These are phyloP conservation scores for Agriopis leucophaearia DNA, from an alignment of 2,888 invertebrate species.

Conservation along the genomic window DNA sequence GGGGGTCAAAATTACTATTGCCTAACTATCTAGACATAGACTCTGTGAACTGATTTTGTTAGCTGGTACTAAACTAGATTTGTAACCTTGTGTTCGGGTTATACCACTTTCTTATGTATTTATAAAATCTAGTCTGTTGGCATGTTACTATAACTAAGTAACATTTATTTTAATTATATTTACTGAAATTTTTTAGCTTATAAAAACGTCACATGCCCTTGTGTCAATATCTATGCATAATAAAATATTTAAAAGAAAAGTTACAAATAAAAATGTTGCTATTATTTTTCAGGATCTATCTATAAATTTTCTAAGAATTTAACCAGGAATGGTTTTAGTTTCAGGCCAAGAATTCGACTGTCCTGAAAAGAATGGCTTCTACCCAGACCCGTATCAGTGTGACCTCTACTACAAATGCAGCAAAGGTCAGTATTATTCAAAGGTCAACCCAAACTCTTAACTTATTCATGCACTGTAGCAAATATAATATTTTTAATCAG, in stretches of 20 bases:
- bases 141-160: not conserved
- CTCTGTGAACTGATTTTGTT: conserved; percentile 6
- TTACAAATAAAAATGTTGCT: no score
- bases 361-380: conserved; percentile 91
- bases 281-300: no score
- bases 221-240: no score
- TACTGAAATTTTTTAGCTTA: no score
- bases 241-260: no score
- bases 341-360: conserved; percentile 88
- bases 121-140: conserved; percentile 1
- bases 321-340: conserved; percentile 59
- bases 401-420: conserved; percentile 92
- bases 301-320: no score
- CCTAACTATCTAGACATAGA: conserved; percentile 20
- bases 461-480: not conserved
- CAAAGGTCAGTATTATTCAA: conserved; percentile 83
- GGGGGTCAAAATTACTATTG: conserved; percentile 14
- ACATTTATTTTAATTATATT: no score
- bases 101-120: conserved; percentile 27
- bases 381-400: conserved; percentile 91
- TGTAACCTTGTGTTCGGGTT: conserved; percentile 29
- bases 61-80: conserved; percentile 22
- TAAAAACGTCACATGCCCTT: no score
- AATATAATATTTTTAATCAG: not conserved
- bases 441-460: conserved; percentile 53